Base-by-base conservation (phyloP, 1,140 invertebrate genomes). In the Nasonia giraulti region DNA sequence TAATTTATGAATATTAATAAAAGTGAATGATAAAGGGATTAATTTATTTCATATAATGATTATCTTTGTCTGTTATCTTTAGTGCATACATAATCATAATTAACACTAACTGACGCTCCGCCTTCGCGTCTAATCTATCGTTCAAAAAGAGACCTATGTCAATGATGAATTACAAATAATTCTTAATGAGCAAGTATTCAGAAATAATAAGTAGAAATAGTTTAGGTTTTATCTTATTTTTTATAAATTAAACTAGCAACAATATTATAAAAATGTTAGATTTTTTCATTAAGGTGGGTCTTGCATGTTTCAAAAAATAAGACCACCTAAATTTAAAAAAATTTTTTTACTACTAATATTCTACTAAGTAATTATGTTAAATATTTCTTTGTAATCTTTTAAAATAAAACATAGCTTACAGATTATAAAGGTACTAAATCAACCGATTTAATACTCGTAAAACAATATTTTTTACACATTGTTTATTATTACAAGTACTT, bases 51-150 rank as follows among this genome's bases (percentile, higher is more conserved):
- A 17, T 62, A 12, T 82, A 55, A 82, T 82, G 6, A 82, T 55
- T 47, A 8, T 44, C 47, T 81, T 33, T 50, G 27, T 81, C 23
- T 37, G 47, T 27, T 62, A 37, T 62, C n/a, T 40, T 50, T 20
- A 75, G n/a, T 20, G 31, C 23, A 76, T 50, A 62, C 40, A 62
- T 62, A 62, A 75, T 62, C 4, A 50, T 73, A 11, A 71, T 68
- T 83, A 78, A 50, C 7, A 71, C 14, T n/a, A 66, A 68, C 68
- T 78, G 40, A 68, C 40, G 62, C 74, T 84, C 77, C 47, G 68
- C 77, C 77, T 84, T 84, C 76, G 68, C n/a, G 27, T 80, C 31
- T 74, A 66, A 74, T 31, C 23, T 55, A 27, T 79, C 71, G 62
- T n/a, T 66, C 23, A 66, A 23, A 75, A 74, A 23, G 14, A 31